A percentile compares a stretch with the other conserved stretches of the same genome.
These are phyloP conservation scores for Colius striatus DNA, from an alignment of 2,113 vertebrate species.

Conservation along the genomic window DNA sequence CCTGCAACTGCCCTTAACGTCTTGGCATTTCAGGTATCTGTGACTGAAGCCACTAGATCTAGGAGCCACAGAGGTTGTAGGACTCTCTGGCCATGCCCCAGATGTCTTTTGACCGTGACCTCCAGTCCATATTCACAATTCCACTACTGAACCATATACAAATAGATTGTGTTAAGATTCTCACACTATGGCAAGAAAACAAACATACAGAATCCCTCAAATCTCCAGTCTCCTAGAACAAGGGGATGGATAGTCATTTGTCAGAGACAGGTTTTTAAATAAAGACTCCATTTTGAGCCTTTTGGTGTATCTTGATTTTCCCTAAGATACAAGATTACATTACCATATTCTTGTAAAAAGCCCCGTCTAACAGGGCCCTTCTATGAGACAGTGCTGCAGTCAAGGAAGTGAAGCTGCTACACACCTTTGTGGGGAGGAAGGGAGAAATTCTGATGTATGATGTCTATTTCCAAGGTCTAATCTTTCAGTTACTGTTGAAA, in stretches of 20 bases:
- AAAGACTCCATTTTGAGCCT: background rate
- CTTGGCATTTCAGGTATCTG: background rate
- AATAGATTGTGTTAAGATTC: background rate
- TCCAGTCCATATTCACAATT: background rate
- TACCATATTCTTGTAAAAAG: background rate
- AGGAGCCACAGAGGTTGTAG: background rate
- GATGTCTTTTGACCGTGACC: background rate
- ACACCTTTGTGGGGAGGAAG: background rate
- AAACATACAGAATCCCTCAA: background rate
- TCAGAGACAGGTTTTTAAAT: background rate
- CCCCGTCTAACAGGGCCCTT: background rate
- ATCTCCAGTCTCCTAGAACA: background rate
- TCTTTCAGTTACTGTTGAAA: background rate
- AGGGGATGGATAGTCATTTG: background rate
- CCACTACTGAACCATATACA: background rate
- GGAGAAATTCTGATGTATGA: background rate
- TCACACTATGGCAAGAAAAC: background rate
- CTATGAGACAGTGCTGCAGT: background rate
- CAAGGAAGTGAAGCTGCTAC: background rate
- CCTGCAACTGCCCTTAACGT: rapidly evolving
- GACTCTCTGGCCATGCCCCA: background rate
- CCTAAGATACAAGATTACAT: background rate
- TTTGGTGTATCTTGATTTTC: background rate
- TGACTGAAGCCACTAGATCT: background rate
- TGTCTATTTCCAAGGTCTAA: background rate